Conservation (phyloP, 2,797 vertebrate genomes). For the Meriones psammophilus region DNA sequence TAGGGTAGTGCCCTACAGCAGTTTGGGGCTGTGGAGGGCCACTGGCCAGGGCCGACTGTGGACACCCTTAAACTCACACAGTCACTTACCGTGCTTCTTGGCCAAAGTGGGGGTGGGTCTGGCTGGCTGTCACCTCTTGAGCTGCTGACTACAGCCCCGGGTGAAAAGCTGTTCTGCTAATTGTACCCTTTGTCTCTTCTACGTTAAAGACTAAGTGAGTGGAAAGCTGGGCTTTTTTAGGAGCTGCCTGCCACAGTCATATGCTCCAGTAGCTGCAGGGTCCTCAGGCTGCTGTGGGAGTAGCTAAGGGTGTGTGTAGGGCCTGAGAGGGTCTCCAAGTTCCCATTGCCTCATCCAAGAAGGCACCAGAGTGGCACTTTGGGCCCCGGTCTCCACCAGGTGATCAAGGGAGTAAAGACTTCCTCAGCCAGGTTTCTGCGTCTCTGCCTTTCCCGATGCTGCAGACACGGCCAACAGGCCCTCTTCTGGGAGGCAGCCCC, state of each 20-base stretch:
- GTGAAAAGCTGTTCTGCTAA: not conserved
- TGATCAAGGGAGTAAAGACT: not conserved
- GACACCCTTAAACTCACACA: not conserved
- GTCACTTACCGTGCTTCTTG: not conserved
- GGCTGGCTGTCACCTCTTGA: not conserved
- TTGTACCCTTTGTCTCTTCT: not conserved
- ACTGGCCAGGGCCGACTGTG: not conserved
- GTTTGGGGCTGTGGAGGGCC: not conserved
- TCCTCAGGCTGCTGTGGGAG: not conserved
- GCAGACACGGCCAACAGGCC: accelerated
- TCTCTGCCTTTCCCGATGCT: not conserved
- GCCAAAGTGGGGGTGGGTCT: no score
- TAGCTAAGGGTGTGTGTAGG: not conserved
- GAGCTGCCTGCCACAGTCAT: not conserved
- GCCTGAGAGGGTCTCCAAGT: not conserved
- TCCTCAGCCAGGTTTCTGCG: accelerated
- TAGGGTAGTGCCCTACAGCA: not conserved
- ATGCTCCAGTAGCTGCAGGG: accelerated
- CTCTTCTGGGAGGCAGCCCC: not conserved
- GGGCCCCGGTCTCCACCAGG: not conserved
- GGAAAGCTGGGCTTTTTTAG: not conserved
- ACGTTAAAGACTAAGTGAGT: accelerated
- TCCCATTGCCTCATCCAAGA: not conserved
- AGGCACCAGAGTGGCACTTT: not conserved
- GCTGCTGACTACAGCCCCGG: not conserved